A percentile compares a stretch with the other conserved stretches of the same genome.
These are phyloP conservation scores for Troilus luridus DNA, from an alignment of 2,888 invertebrate species.

Conservation along the genomic window DNA sequence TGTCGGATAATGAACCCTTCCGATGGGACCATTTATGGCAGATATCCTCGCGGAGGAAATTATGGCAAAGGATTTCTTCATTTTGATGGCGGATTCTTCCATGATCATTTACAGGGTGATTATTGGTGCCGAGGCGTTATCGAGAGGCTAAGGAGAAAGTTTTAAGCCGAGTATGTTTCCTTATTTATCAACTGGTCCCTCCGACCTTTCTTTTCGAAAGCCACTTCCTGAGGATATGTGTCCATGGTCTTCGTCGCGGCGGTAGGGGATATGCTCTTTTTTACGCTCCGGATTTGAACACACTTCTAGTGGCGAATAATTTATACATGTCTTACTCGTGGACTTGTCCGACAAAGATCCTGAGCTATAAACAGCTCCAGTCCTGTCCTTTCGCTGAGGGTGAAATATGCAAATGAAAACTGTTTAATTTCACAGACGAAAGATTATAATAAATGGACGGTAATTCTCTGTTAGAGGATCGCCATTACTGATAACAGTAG, in stretches of 20 bases:
- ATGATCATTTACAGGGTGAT: conserved; percentile 37
- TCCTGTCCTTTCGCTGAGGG: not conserved
- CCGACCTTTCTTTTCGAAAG: conserved; percentile 33
- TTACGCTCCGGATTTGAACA: not conserved
- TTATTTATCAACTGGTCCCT: conserved; percentile 39
- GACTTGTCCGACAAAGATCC: not conserved
- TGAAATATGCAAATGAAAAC: not conserved
- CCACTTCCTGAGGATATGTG: not conserved
- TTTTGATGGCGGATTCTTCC: conserved; percentile 44
- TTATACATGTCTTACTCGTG: not conserved
- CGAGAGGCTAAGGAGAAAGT: conserved; percentile 37
- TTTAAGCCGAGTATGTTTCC: conserved; percentile 33
- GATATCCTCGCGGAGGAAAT: not conserved
- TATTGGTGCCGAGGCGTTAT: conserved; percentile 5
- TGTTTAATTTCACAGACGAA: too few species aligned
- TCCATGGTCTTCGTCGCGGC: not conserved
- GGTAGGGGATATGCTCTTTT: not conserved
- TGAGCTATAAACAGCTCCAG: not conserved
- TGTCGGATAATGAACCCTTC: conserved; percentile 8
- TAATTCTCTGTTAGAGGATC: too few species aligned
- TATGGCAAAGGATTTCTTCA: conserved; percentile 33
- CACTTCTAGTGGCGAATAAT: not conserved
- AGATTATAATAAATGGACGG: too few species aligned
- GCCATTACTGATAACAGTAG: too few species aligned
- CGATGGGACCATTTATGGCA: not conserved